Conservation (phyloP, 2,888 invertebrate species). For the Plebejus anna region DNA sequence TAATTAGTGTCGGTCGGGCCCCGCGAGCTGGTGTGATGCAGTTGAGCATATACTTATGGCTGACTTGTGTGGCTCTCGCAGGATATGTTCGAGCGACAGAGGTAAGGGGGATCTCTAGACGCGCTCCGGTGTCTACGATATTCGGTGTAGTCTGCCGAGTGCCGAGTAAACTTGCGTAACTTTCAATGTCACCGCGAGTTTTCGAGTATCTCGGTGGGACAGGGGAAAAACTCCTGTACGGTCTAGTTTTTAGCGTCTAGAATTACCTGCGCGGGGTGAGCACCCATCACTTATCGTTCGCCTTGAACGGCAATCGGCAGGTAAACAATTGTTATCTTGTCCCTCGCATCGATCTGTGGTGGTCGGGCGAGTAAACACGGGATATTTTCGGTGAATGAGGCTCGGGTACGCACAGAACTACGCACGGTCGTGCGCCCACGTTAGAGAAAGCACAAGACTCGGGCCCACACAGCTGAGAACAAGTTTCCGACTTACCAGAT, state of each 20-base stretch:
- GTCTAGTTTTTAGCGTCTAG: slow-evolving; percentile 39
- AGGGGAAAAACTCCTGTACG: slow-evolving; percentile 42
- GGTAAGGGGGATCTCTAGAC: slow-evolving; percentile 82
- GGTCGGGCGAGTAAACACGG: slow-evolving; percentile 48
- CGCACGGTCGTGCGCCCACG: neutral
- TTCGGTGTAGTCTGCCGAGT: slow-evolving; percentile 16
- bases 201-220: slow-evolving; percentile 37
- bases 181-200: slow-evolving; percentile 72
- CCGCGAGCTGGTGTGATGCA: slow-evolving; percentile 83
- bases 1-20: slow-evolving; percentile 63
- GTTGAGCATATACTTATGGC: slow-evolving; percentile 87
- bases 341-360: slow-evolving; percentile 55
- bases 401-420: neutral
- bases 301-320: slow-evolving; percentile 68
- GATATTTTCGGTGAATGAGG: slow-evolving; percentile 46
- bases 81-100: slow-evolving; percentile 87
- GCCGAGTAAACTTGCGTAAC: slow-evolving; percentile 63
- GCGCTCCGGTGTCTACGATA: slow-evolving; percentile 52
- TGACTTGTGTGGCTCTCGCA: slow-evolving; percentile 85
- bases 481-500: neutral
- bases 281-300: slow-evolving; percentile 49
- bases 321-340: slow-evolving; percentile 70
- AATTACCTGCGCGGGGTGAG: slow-evolving; percentile 41
- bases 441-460: neutral
- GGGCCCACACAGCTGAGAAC: slow-evolving; percentile 8